Evolutionary conservation across 2,888 invertebrate species (phyloP), one percentile per base, ranked within the genome.

Genomic region (Resseliella maxima): DNA sequence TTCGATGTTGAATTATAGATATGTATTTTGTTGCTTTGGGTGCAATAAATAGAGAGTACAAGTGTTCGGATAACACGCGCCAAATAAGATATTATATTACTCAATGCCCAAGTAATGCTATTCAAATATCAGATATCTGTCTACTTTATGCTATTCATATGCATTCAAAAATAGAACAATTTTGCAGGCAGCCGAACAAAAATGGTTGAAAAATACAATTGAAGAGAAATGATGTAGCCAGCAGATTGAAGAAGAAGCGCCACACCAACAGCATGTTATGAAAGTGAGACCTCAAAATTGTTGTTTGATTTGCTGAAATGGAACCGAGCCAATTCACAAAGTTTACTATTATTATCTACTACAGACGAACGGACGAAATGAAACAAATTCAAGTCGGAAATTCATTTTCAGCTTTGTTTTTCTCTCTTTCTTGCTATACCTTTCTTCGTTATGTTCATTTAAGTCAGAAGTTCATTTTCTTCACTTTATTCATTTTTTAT

Each of bases 61-160:
- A 59, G 59, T 59, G 59, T 27, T 59, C 59, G 59, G 27, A 59
- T 59, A 59, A 59, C 59, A 27, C 59, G 59, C 59, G 59, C 59
- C 59, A 59, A 59, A 59, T 21, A 18, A 50, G 50, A 59, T 24
- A 59, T 59, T 59, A 24, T 59, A 59, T 27, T 59, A 24, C 59
- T 24, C 59, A 59, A 59, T 24, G 27, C 24, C 24, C 59, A 24
- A 27, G 27, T n/a, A n/a, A n/a, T 27, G 59, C 59, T 24, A 24
- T 15, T 24, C 59, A 8, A 59, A 59, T 59, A 59, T 59, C 27
- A 50, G 27, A 59, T 59, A 59, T 59, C 59, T 27, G 27, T 59
- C 50, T 59, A n/a, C 3, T 59, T n/a, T n/a, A n/a, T n/a, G n/a
- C n/a, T n/a, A n/a, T 27, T 59, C 24, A 5, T 15, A 12, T 59